Base-by-base conservation (phyloP, 2,113 vertebrate genomes). In the Perccottus glenii region DNA sequence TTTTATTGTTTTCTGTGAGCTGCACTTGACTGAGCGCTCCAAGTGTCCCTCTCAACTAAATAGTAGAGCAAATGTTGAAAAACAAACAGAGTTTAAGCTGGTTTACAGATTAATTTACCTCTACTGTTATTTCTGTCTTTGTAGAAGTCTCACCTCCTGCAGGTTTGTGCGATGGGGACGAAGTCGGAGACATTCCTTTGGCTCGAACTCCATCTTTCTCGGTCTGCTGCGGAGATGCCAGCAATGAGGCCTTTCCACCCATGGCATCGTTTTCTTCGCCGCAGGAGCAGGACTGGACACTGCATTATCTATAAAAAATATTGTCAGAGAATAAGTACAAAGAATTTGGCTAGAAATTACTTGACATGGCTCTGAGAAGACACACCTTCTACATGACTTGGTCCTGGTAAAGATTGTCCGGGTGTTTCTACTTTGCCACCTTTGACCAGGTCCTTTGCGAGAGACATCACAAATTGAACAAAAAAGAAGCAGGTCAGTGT, bases 91-190 rank as follows among this genome's bases (percentile, higher is more conserved):
- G 1, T 1, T 27, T 27, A 27, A 27, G 19, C 3, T 27, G 19
- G 19, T 27, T 27, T 27, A 27, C 19, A 27, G 19, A 27, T 27
- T 27, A 27, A 27, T 27, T 27, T 27, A 27, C 19, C 19, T 27
- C 19, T 27, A 27, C 19, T 27, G 19, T 27, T 3, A 27, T 27
- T 27, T 27, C 19, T 27, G 19, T 27, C 19, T 27, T 27, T 27
- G 19, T 27, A 27, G 19, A 27, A 46, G 12, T 52, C 74, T 76
- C 35, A 93, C 92, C 92, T 71, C 85, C 57, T 45, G 80, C 33
- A 46, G 82, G 55, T 85, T 90, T 92, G 19, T 32, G 78, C 14
- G 48, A 44, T 38, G 84, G 77, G 9, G 87, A 80, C 5, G 67
- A 72, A 0, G 67, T 38, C 9, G 70, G 61, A 6, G 80, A 75